These are phyloP conservation scores for Leptogaster cylindrica DNA, from an alignment of 2,888 invertebrate species.

Conservation along the genomic window DNA sequence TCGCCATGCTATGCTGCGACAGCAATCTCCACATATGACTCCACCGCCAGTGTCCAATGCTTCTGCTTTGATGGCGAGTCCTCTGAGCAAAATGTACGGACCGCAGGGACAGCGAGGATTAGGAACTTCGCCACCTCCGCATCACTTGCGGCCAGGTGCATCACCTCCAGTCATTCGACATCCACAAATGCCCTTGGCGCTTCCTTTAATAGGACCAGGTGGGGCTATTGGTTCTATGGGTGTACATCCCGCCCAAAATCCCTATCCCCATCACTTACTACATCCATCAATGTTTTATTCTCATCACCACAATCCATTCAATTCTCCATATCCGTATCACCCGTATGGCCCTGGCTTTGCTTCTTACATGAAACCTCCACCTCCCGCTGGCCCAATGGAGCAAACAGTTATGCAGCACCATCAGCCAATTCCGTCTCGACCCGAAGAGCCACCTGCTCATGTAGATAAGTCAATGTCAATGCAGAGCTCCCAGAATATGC, in stretches of 20 bases:
- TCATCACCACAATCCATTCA: conserved; percentile 70
- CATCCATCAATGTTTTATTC: conserved; percentile 75
- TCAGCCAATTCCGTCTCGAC: conserved; percentile 49
- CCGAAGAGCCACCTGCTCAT: conserved; percentile 53
- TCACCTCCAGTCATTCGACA: conserved; percentile 66
- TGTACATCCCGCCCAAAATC: conserved; percentile 78
- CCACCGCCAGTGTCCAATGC: conserved; percentile 63
- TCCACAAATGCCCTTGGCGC: conserved; percentile 62
- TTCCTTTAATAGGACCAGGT: conserved; percentile 59
- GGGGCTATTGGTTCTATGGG: conserved; percentile 60
- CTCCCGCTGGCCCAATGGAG: conserved; percentile 58
- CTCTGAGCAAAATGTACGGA: conserved; percentile 62
- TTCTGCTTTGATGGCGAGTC: conserved; percentile 61
- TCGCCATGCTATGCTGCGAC: conserved; percentile 60
- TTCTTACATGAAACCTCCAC: conserved; percentile 61
- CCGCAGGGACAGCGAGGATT: conserved; percentile 65
- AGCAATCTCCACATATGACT: conserved; percentile 63
- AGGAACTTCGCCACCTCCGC: conserved; percentile 62
- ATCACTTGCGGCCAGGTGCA: conserved; percentile 62
- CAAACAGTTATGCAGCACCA: conserved; percentile 59
- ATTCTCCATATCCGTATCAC: conserved; percentile 67
- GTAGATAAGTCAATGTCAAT: conserved; percentile 59
- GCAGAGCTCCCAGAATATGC: conserved; percentile 45
- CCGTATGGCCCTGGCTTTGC: conserved; percentile 62
- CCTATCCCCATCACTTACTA: conserved; percentile 72